Conservation (phyloP, 2,113 vertebrate species). For the Psephotus haematonotus region DNA sequence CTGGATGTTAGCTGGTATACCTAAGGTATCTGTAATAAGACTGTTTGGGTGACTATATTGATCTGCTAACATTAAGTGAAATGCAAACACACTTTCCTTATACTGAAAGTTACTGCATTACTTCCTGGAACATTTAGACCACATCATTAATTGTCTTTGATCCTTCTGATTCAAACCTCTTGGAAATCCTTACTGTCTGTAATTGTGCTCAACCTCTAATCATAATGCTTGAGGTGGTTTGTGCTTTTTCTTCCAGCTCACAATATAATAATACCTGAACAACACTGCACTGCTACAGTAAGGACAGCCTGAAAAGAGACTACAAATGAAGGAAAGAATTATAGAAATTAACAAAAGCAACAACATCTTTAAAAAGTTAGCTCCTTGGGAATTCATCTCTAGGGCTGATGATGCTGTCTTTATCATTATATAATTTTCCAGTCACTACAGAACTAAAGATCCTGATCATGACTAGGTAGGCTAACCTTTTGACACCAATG, state of each 20-base stretch:
- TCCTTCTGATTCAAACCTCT: background rate
- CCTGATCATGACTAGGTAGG: background rate
- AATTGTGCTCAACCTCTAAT: background rate
- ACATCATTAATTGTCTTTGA: background rate
- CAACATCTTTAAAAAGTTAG: fast-evolving
- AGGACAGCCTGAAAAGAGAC: background rate
- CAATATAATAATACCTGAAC: background rate
- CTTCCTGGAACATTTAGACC: background rate
- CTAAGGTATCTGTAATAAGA: background rate
- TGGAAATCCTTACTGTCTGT: background rate
- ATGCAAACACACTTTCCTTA: background rate
- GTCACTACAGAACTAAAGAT: background rate
- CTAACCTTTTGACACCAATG: background rate
- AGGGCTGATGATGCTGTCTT: background rate
- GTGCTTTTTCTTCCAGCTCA: background rate
- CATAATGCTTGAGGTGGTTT: background rate
- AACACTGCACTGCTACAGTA: background rate
- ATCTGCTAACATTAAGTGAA: background rate
- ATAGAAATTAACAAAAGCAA: background rate
- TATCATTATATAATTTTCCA: background rate
- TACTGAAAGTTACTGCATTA: background rate
- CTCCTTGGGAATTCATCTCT: background rate
- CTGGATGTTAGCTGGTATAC: background rate
- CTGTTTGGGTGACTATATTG: background rate
- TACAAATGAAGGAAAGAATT: background rate